Percentiles rank a stretch among this genome's conserved stretches.
Evolutionary conservation across 1,140 invertebrate genomes (phyloP).

Genomic region (Arion vulgaris): DNA sequence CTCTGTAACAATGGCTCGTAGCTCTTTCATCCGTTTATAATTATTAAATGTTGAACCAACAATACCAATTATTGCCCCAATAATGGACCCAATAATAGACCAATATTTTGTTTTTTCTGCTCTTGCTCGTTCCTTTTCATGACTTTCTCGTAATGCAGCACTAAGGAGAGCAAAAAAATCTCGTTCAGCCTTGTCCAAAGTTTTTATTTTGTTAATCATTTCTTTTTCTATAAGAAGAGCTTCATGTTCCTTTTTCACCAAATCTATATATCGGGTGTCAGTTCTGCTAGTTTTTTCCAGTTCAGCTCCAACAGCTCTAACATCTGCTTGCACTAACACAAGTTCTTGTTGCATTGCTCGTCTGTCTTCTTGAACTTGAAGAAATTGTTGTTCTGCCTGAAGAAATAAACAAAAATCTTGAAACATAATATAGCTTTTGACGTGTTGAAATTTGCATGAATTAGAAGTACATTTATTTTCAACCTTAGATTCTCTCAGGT

Average conservation of each 20-base stretch:
- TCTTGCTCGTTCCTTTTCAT: conserved; percentile 82
- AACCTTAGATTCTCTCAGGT: too few species aligned
- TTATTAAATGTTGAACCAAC: conserved; percentile 80
- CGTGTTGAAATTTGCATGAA: too few species aligned
- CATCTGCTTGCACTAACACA: conserved; percentile 75
- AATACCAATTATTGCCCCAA: conserved; percentile 81
- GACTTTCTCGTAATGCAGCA: conserved; percentile 80
- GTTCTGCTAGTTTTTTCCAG: conserved; percentile 80
- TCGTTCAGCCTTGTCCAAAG: conserved; percentile 76
- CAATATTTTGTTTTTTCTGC: conserved; percentile 85
- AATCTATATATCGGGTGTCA: conserved; percentile 79
- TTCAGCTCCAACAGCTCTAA: conserved; percentile 80
- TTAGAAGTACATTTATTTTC: too few species aligned
- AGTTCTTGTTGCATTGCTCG: conserved; percentile 76
- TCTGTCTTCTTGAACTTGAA: conserved; percentile 77
- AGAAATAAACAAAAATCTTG: conserved; percentile 53
- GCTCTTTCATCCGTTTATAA: conserved; percentile 79
- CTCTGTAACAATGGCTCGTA: conserved; percentile 77
- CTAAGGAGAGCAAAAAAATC: conserved; percentile 80
- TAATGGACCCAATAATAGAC: conserved; percentile 82
- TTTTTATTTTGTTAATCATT: conserved; percentile 65
- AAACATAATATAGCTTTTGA: background rate
- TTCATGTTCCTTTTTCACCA: conserved; percentile 75
- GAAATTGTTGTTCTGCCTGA: conserved; percentile 77
- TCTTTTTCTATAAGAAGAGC: conserved; percentile 71